Evolutionary conservation across 2,113 vertebrate genomes (phyloP).

Genomic region (Neolamprologus hecqui): DNA sequence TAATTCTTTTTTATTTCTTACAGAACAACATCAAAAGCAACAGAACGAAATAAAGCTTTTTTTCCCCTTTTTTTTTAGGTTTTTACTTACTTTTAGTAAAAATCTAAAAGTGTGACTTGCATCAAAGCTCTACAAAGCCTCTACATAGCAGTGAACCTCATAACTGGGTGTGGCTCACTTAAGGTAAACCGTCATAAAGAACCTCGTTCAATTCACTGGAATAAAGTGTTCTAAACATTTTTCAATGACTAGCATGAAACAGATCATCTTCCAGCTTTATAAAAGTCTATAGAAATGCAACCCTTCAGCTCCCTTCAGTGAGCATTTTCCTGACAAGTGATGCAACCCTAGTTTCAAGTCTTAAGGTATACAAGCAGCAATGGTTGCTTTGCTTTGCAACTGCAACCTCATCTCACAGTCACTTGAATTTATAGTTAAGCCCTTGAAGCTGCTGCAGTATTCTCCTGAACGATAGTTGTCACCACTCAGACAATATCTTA

Average conservation of each 20-base stretch:
- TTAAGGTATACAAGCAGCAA: neutral
- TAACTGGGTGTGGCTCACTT: neutral
- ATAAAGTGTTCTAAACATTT: neutral
- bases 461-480: neutral
- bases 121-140: neutral
- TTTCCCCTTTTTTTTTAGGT: neutral
- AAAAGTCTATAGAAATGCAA: neutral
- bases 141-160: neutral
- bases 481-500: neutral
- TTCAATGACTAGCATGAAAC: neutral
- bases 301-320: neutral
- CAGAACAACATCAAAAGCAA: neutral
- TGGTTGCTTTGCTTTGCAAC: neutral
- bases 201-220: neutral
- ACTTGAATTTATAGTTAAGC: neutral
- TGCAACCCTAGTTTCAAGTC: neutral
- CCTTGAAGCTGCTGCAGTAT: neutral
- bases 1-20: neutral
- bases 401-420: neutral
- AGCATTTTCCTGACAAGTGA: neutral
- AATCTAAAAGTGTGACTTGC: neutral
- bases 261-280: neutral
- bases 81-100: neutral
- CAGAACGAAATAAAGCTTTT: neutral
- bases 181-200: neutral